A percentile compares a stretch with the other conserved stretches of the same genome.
These are phyloP conservation scores for Drosophila robusta DNA, from an alignment of 2,888 invertebrate genomes.

Conservation along the genomic window DNA sequence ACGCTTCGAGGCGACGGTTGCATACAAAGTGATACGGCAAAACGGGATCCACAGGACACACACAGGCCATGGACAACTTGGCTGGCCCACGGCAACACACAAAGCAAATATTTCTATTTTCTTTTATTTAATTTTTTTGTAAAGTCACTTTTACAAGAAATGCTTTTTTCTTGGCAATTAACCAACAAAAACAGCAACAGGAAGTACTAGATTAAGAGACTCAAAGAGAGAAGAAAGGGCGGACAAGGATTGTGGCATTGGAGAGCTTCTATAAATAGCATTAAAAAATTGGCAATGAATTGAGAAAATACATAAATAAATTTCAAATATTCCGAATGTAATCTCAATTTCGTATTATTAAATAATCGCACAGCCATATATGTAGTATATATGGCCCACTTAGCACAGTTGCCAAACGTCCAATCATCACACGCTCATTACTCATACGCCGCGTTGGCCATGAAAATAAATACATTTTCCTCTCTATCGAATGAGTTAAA, in stretches of 20 bases:
- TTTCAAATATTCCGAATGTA: no score
- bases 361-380: background rate
- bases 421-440: conserved; percentile 50
- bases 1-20: conserved; percentile 57
- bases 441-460: conserved; percentile 43
- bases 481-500: conserved; percentile 24
- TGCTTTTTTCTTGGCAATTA: conserved; percentile 56
- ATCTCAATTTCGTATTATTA: no score
- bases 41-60: conserved; percentile 1
- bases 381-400: conserved; percentile 21
- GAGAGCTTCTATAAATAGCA: no score
- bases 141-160: conserved; percentile 58
- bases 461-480: conserved; percentile 8
- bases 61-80: conserved; percentile 5
- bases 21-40: conserved; percentile 60
- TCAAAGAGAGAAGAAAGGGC: background rate
- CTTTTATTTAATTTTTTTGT: conserved; percentile 57
- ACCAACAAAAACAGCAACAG: conserved; percentile 28
- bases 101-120: conserved; percentile 25
- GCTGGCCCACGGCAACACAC: conserved; percentile 1
- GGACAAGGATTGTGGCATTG: background rate
- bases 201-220: background rate
- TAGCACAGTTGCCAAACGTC: conserved; percentile 33
- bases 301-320: no score
- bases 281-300: no score